Evolutionary conservation across 2,113 vertebrate species (phyloP).

Genomic region (Nothobranchius furzeri): DNA sequence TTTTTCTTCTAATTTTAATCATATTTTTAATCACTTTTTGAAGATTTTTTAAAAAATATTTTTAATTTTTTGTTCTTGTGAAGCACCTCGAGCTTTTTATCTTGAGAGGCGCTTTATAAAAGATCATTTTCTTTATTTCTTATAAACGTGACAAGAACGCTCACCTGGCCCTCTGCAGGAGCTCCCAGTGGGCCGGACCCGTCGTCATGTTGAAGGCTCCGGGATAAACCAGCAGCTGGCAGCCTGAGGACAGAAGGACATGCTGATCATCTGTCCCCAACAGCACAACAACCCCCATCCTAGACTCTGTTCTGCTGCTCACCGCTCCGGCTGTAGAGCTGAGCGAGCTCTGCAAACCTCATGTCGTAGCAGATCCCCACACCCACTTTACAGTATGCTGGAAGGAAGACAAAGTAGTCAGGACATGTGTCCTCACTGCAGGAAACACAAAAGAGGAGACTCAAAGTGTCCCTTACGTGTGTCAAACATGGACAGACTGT

Average conservation of each 20-base stretch:
- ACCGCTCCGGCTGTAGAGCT: constrained; percentile 92
- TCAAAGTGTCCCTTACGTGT: constrained; percentile 83
- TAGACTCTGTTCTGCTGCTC: constrained; percentile 11
- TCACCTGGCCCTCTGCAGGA: constrained; percentile 91
- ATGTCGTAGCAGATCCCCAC: constrained; percentile 98
- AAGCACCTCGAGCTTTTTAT: no score
- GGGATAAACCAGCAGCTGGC: constrained; percentile 93
- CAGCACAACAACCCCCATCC: accelerated
- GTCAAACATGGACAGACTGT: constrained; percentile 88
- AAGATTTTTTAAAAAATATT: no score
- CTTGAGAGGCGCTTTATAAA: no score
- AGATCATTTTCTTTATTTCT: no score
- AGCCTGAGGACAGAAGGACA: constrained; percentile 75
- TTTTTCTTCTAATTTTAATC: no score
- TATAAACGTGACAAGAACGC: no score
- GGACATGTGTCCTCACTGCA: neutral
- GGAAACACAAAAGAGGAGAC: no score
- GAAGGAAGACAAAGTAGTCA: neutral
- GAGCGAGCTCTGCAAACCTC: constrained; percentile 94
- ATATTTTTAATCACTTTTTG: no score
- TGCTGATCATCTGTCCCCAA: neutral
- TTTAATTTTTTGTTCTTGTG: no score
- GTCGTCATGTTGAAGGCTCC: constrained; percentile 98
- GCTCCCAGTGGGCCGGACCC: constrained; percentile 96
- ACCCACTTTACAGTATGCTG: constrained; percentile 95